Base-by-base conservation (phyloP, 2,888 invertebrate genomes). In the Hypomecis atomaria region DNA sequence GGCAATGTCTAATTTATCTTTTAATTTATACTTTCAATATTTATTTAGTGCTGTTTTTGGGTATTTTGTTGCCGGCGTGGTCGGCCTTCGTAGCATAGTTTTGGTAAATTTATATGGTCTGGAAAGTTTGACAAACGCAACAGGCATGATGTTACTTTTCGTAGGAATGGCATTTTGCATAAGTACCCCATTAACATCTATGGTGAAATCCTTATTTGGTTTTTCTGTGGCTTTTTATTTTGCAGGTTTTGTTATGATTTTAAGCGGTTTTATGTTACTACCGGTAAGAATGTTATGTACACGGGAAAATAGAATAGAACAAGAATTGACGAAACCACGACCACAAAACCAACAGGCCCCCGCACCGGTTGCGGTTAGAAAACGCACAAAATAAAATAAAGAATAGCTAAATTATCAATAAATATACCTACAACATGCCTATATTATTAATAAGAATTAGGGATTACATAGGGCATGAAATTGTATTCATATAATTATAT, bases 41-140 rank as follows among this genome's bases (percentile, higher is more conserved):
- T 45, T 64, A 0, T 85, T 85, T 57, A 87, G 88, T 68, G 58
- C 71, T 66, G 0, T 85, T 33, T 92, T 84, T 75, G 92, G 92
- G 2, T 84, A 87, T 70, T 85, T 78, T 76, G 71, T 85, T 59
- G 76, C 88, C 57, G 76, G 82, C 69, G 70, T 85, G 67, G 79
- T 85, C 60, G 81, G 82, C 59, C 70, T 92, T 59, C 81, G 90
- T 71, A 85, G 88, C 76, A 70, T 88, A 68, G 78, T 84, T 36
- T 67, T 92, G 62, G 90, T 91, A 11, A 73, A 84, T 52, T 78
- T 90, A 43, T 92, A 85, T 69, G 91, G 91, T 6, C 81, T 92
- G 71, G 88, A 91, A 57, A 87, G 84, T 69, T 83, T 92, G 73
- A 92, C 92, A 23, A 92, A 90, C 75, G 88, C 85, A 34, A 90